Conservation (phyloP, 2,888 invertebrate species). For the Conops quadrifasciatus region DNA sequence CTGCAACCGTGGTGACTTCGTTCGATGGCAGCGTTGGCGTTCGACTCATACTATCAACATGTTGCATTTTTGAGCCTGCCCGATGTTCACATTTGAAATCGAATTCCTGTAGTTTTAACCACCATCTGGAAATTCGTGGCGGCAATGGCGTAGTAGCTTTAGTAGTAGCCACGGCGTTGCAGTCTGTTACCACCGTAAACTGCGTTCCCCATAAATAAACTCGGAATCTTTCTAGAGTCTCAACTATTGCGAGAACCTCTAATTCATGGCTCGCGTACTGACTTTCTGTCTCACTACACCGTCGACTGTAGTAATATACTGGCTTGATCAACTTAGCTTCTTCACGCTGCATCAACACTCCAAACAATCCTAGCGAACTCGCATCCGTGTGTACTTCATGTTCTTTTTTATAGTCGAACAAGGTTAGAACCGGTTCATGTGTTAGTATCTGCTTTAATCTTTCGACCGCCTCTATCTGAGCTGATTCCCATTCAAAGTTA, state of each 20-base stretch:
- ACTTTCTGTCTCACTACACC: slow-evolving; percentile 17
- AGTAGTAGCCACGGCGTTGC: slow-evolving; percentile 19
- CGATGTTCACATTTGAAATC: slow-evolving; percentile 19
- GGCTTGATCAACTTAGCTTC: slow-evolving; percentile 45
- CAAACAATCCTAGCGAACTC: slow-evolving; percentile 10
- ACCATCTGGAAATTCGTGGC: slow-evolving; percentile 23
- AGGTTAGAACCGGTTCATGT: slow-evolving; percentile 24
- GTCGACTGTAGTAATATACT: slow-evolving; percentile 20
- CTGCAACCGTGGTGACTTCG: slow-evolving; percentile 14
- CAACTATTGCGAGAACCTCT: slow-evolving; percentile 56
- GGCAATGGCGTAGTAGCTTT: slow-evolving; percentile 17
- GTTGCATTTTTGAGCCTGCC: slow-evolving; percentile 16
- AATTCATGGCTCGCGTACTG: slow-evolving; percentile 57
- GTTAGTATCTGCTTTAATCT: slow-evolving; percentile 24
- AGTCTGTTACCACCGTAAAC: slow-evolving; percentile 28
- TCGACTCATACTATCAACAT: slow-evolving; percentile 23
- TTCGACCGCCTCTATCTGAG: slow-evolving; percentile 34
- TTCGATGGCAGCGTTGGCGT: slow-evolving; percentile 1
- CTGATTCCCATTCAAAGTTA: slow-evolving; percentile 34
- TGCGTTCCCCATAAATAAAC: slow-evolving; percentile 36
- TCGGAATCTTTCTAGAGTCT: slow-evolving; percentile 39
- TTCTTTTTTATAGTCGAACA: slow-evolving; percentile 21
- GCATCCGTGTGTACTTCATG: slow-evolving; percentile 31
- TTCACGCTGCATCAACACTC: slow-evolving; percentile 26
- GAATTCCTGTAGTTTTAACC: slow-evolving; percentile 30